Evolutionary conservation across 2,888 invertebrate genomes (phyloP).

Genomic region (Stenotaenia linearis): DNA sequence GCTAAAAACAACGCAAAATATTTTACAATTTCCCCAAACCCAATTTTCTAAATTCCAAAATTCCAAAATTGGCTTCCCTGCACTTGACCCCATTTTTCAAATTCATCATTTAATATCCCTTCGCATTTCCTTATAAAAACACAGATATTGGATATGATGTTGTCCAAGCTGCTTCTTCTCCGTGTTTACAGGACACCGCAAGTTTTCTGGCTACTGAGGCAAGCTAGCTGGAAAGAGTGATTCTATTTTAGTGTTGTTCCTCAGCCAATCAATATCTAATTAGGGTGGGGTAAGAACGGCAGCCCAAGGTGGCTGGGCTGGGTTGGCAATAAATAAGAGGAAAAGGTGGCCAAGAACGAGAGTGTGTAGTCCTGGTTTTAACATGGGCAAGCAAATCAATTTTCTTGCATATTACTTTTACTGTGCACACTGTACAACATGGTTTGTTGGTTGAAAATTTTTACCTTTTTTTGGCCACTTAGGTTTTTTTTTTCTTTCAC

Average conservation of each 20-base stretch:
- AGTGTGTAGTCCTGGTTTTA: background rate
- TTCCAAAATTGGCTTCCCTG: too few relatives aligned
- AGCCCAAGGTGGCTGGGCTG: background rate
- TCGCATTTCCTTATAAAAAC: too few relatives aligned
- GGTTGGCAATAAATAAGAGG: background rate
- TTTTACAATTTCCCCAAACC: too few relatives aligned
- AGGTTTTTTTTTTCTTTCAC: background rate
- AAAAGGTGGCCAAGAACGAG: background rate
- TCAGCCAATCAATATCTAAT: background rate
- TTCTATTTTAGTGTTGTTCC: background rate
- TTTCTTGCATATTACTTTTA: background rate
- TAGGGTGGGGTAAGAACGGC: background rate
- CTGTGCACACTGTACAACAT: background rate
- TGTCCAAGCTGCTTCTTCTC: background rate
- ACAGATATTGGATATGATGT: background rate
- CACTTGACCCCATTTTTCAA: too few relatives aligned
- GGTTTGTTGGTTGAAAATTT: background rate
- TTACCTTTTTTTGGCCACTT: background rate
- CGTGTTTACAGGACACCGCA: background rate
- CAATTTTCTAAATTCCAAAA: too few relatives aligned
- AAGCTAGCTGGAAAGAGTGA: background rate
- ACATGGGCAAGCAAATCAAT: background rate
- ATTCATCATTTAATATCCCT: too few relatives aligned
- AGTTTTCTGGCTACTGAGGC: background rate
- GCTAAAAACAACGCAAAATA: too few relatives aligned